Conservation (phyloP, 2,797 vertebrate genomes). For the Gobio occitaniae region DNA sequence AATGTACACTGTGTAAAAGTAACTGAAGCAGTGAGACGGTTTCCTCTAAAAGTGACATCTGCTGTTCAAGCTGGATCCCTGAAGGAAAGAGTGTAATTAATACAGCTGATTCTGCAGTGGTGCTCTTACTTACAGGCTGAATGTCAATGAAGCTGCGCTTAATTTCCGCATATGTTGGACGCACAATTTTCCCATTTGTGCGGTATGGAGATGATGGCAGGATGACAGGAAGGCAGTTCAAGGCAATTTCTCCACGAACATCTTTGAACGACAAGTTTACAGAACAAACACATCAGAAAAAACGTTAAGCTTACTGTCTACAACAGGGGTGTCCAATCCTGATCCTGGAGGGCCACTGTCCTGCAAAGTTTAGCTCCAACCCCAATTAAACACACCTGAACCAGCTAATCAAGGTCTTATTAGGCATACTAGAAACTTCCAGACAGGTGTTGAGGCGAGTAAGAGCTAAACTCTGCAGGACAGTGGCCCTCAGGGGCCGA, state of each 20-base stretch:
- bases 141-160: slow-evolving; percentile 1
- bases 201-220: background rate
- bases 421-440: too few relatives aligned
- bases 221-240: slow-evolving; percentile 10
- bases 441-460: too few relatives aligned
- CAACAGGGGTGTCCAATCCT: background rate
- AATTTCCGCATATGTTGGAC: slow-evolving; percentile 7
- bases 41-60: background rate
- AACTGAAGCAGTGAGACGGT: background rate
- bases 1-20: background rate
- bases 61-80: background rate
- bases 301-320: background rate
- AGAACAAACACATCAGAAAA: background rate
- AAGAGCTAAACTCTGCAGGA: too few relatives aligned
- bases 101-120: background rate
- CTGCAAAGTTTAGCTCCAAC: too few relatives aligned
- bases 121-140: slow-evolving; percentile 15
- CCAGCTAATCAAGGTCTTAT: too few relatives aligned
- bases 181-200: slow-evolving; percentile 14
- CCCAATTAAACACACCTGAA: too few relatives aligned
- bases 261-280: slow-evolving; percentile 3
- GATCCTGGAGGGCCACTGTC: too few relatives aligned
- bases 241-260: slow-evolving; percentile 14
- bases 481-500: too few relatives aligned
- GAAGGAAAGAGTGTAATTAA: background rate